Base-by-base conservation (phyloP, 2,113 vertebrate genomes). In the Oreocharis arfaki region DNA sequence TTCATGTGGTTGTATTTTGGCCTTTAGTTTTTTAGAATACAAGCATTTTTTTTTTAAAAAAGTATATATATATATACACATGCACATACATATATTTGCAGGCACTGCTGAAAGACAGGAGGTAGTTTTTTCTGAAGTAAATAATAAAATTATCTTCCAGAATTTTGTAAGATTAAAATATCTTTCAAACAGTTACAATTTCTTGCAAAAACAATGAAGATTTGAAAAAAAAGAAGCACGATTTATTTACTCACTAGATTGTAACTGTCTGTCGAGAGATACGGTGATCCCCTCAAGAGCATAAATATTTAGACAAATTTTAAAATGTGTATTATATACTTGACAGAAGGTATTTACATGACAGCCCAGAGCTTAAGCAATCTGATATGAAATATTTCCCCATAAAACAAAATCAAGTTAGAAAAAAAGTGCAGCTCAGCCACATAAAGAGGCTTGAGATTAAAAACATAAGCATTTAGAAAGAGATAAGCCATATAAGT, bases 301-400 rank as follows among this genome's bases (percentile, higher is more conserved):
- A 97, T 96, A 98, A 98, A 98, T 98, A 98, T 98, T 98, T 98
- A 96, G 97, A 98, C 96, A 97, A 97, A 94, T 96, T 97, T 97
- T 95, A 84, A 97, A 97, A 97, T 94, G 88, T 97, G 95, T 95
- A 97, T 92, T 93, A 96, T 96, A 94, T 97, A 97, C 96, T 98
- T 96, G 95, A 97, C 86, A 90, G 93, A 97, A 97, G n/a, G 50
- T 95, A 95, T 97, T 96, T 97, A 95, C 92, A 90, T 91, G 96
- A 97, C 91, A 97, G 86, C 97, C 97, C 87, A 89, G 81, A 94
- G 91, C 96, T 96, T 97, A 97, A 96, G 96, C 83, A 96, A 96
- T 96, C 95, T 97, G 96, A 97, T 97, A 93, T 95, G 95, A 98
- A 98, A 96, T 96, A 97, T 88, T 97, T 94, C 95, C 65, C 85